Conservation (phyloP, 2,113 vertebrate species). For the Chascanopsetta lugubris region DNA sequence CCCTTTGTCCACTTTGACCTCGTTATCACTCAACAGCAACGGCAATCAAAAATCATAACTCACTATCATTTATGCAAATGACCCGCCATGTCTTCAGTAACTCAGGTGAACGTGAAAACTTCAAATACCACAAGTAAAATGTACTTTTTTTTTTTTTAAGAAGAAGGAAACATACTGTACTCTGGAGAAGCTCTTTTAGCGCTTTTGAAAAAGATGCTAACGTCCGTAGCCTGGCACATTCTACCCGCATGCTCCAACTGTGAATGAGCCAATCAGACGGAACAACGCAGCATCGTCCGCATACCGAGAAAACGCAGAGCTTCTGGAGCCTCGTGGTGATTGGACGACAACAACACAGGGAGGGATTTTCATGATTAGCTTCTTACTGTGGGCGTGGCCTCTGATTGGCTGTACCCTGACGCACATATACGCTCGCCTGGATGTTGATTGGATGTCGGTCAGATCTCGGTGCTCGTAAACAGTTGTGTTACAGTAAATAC, state of each 20-base stretch:
- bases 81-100: slow-evolving; percentile 13
- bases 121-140: not conserved
- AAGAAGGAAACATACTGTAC: no score
- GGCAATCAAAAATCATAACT: slow-evolving; percentile 12
- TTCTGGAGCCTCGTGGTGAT: not conserved
- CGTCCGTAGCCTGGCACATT: slow-evolving; percentile 3
- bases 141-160: no score
- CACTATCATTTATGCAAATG: slow-evolving; percentile 9
- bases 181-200: not conserved
- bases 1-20: slow-evolving; percentile 37
- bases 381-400: slow-evolving; percentile 29
- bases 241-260: slow-evolving; percentile 47
- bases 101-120: slow-evolving; percentile 22
- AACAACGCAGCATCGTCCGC: not conserved
- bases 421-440: slow-evolving; percentile 21
- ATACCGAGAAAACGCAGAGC: no score
- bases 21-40: not conserved
- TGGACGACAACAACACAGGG: not conserved
- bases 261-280: slow-evolving; percentile 33
- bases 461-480: slow-evolving; percentile 51
- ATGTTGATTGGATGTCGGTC: slow-evolving; percentile 27
- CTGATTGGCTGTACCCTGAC: slow-evolving; percentile 23
- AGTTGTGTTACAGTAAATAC: no score
- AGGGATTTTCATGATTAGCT: slow-evolving; percentile 20
- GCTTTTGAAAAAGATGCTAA: not conserved